Evolutionary conservation across 2,888 invertebrate species (phyloP).

Genomic region (Morpho helenor): DNA sequence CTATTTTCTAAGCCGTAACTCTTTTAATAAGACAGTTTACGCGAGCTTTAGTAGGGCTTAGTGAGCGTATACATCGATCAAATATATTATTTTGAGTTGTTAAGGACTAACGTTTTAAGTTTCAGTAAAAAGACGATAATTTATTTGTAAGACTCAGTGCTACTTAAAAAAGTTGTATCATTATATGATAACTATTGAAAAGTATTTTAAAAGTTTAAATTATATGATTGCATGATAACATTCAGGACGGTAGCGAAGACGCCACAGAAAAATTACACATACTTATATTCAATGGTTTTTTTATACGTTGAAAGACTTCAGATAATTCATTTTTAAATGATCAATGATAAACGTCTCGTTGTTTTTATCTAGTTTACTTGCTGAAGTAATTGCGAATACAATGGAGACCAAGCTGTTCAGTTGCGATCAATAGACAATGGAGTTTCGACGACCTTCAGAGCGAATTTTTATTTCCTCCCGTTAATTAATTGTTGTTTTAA

Average conservation of each 20-base stretch:
- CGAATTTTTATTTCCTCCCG: slow-evolving; percentile 20
- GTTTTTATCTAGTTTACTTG: slow-evolving; percentile 41
- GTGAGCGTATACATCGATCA: slow-evolving; percentile 56
- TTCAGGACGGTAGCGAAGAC: slow-evolving; percentile 16
- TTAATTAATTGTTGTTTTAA: slow-evolving; percentile 18
- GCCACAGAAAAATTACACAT: slow-evolving; percentile 22
- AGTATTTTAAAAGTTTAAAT: slow-evolving; percentile 27
- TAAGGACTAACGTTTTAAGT: slow-evolving; percentile 47
- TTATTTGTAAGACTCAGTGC: neutral
- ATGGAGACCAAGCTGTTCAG: slow-evolving; percentile 17
- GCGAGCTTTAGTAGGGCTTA: slow-evolving; percentile 63
- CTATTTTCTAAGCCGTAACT: slow-evolving; percentile 65
- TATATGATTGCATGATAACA: slow-evolving; percentile 33
- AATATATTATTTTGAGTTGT: slow-evolving; percentile 71
- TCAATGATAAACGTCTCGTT: slow-evolving; percentile 41
- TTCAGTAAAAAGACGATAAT: slow-evolving; percentile 51
- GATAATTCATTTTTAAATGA: slow-evolving; percentile 53
- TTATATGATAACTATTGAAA: slow-evolving; percentile 5
- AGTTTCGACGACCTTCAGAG: slow-evolving; percentile 18
- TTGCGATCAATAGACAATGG: slow-evolving; percentile 20
- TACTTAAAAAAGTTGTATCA: too few species aligned
- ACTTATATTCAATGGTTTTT: slow-evolving; percentile 17
- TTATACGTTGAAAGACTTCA: slow-evolving; percentile 38
- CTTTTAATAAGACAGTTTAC: slow-evolving; percentile 67
- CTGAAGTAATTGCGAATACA: slow-evolving; percentile 32